phyloP scores from a whole-genome alignment of 2,797 vertebrate genomes.

The Falco biarmicus region DNA sequence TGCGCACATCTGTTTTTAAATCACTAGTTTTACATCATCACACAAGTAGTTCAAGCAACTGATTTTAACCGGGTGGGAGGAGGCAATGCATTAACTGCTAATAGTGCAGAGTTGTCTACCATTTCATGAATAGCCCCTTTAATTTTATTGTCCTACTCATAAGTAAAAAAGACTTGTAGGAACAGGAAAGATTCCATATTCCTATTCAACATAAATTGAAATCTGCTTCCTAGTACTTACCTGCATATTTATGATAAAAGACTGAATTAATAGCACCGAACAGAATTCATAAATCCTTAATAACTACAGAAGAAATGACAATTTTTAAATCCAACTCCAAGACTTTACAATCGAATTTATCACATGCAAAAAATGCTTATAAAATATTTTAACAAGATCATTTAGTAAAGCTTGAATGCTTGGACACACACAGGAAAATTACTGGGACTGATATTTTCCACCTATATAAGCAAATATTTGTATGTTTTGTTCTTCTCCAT shows the following conservation, averaged over 20 bases:
- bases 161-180: background rate
- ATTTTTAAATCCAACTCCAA: background rate
- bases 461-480: background rate
- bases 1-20: background rate
- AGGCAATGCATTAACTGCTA: background rate
- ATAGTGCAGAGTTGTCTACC: background rate
- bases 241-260: background rate
- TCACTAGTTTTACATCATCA: background rate
- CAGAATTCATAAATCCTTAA: background rate
- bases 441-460: background rate
- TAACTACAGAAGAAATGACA: background rate
- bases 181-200: background rate
- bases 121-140: background rate
- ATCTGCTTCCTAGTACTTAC: background rate
- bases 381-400: background rate
- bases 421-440: background rate
- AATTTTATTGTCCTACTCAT: background rate
- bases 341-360: background rate
- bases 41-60: background rate
- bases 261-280: background rate
- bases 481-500: background rate
- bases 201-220: background rate
- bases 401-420: background rate
- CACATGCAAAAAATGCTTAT: background rate
- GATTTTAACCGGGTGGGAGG: background rate